Evolutionary conservation across 2,113 vertebrate genomes (phyloP).

Genomic region (Oreochromis spilurus): DNA sequence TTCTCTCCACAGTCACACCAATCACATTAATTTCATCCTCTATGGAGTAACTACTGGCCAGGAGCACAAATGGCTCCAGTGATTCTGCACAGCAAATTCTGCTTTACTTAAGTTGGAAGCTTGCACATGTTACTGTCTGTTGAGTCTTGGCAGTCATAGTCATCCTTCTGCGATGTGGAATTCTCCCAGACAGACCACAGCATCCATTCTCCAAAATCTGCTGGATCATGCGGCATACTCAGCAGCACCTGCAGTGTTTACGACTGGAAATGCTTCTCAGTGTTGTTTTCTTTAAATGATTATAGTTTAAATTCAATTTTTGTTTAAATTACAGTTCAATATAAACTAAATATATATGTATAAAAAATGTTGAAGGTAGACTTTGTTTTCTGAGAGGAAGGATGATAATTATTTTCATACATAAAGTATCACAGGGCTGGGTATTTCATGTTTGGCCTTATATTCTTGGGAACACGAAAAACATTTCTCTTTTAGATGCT

Average conservation of each 20-base stretch:
- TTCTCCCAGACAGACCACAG: neutral
- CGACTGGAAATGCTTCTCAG: neutral
- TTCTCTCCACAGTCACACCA: slow-evolving; percentile 21
- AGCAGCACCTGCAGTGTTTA: neutral
- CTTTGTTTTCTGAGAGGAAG: neutral
- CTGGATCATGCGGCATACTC: neutral
- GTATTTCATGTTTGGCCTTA: neutral
- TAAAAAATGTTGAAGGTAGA: neutral
- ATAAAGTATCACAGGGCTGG: neutral
- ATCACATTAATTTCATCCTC: slow-evolving; percentile 7
- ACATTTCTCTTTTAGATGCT: neutral
- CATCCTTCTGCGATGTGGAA: neutral
- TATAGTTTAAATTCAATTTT: neutral
- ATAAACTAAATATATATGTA: neutral
- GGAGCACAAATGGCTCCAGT: neutral
- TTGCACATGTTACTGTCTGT: slow-evolving; percentile 29
- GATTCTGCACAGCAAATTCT: neutral
- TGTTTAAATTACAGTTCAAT: neutral
- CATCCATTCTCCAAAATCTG: neutral
- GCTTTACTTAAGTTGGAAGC: neutral
- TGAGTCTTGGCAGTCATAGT: neutral
- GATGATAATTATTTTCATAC: neutral
- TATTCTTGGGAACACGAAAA: neutral
- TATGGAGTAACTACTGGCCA: neutral
- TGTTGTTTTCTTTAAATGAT: neutral